Evolutionary conservation across 2,113 vertebrate species (phyloP).

Genomic region (Amazona guildingii): DNA sequence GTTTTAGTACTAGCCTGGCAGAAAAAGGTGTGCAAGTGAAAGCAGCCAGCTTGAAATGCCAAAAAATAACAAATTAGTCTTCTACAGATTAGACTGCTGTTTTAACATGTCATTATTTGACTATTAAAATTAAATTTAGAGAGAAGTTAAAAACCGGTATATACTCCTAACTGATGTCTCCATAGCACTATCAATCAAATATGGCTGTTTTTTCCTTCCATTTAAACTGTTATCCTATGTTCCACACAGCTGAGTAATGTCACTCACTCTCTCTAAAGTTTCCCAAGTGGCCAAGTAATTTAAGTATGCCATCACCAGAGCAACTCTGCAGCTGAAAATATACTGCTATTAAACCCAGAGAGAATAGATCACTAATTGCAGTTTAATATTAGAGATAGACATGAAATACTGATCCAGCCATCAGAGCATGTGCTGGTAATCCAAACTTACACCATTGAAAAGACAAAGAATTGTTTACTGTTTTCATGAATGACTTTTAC

Average conservation of each 20-base stretch:
- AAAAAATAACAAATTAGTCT: conserved; percentile 36
- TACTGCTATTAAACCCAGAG: conserved; percentile 58
- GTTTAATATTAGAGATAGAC: conserved; percentile 53
- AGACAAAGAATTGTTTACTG: background rate
- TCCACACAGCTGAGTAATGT: conserved; percentile 37
- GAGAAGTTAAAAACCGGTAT: background rate
- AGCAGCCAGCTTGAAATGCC: background rate
- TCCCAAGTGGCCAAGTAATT: conserved; percentile 60
- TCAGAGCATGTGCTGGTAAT: background rate
- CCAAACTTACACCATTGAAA: background rate
- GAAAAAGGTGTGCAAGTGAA: background rate
- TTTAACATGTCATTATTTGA: conserved; percentile 38
- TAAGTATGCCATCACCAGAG: conserved; percentile 67
- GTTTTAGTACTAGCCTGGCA: background rate
- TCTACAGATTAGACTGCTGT: conserved; percentile 9
- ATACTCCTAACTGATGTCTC: conserved; percentile 18
- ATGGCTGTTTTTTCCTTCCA: background rate
- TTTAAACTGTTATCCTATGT: conserved; percentile 27
- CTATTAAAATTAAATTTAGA: conserved; percentile 54
- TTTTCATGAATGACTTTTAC: background rate
- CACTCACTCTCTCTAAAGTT: conserved; percentile 53
- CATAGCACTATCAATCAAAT: conserved; percentile 31
- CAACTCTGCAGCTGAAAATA: conserved; percentile 63
- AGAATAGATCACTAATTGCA: conserved; percentile 66
- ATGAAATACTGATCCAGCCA: conserved; percentile 14